These are phyloP conservation scores for Pygoscelis adeliae DNA, from an alignment of 2,113 vertebrate genomes.

Conservation along the genomic window DNA sequence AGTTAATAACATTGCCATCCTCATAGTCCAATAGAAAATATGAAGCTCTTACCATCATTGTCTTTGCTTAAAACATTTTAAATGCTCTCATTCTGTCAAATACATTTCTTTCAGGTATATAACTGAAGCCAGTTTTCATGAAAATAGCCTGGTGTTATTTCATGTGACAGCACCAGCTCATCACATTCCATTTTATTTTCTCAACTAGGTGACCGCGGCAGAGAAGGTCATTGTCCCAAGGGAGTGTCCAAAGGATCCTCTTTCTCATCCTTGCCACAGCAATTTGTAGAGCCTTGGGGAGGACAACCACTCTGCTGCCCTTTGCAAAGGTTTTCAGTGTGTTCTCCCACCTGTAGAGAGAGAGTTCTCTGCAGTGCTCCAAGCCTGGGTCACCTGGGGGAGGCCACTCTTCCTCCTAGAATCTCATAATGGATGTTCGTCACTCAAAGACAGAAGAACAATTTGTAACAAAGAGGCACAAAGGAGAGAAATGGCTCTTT, in stretches of 20 bases:
- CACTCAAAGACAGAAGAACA: background rate
- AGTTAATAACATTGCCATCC: background rate
- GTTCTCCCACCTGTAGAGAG: background rate
- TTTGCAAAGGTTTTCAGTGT: background rate
- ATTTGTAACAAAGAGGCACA: background rate
- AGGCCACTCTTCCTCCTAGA: background rate
- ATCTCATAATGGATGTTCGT: background rate
- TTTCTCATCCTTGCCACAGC: background rate
- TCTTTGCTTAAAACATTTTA: background rate
- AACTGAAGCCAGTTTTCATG: background rate
- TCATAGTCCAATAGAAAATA: background rate
- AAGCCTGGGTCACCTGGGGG: background rate
- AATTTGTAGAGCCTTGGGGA: background rate
- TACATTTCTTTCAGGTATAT: background rate
- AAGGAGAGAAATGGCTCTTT: background rate
- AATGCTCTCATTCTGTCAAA: conserved; percentile 1
- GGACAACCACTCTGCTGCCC: background rate
- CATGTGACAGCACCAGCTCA: background rate
- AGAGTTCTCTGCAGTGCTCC: background rate
- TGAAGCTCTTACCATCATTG: background rate
- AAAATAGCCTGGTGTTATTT: background rate
- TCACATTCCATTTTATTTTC: background rate
- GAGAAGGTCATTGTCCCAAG: background rate
- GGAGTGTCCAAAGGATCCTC: background rate
- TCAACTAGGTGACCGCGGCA: background rate